phyloP scores from a whole-genome alignment of 2,797 vertebrate genomes.

The Chaetodon trifasciatus region DNA sequence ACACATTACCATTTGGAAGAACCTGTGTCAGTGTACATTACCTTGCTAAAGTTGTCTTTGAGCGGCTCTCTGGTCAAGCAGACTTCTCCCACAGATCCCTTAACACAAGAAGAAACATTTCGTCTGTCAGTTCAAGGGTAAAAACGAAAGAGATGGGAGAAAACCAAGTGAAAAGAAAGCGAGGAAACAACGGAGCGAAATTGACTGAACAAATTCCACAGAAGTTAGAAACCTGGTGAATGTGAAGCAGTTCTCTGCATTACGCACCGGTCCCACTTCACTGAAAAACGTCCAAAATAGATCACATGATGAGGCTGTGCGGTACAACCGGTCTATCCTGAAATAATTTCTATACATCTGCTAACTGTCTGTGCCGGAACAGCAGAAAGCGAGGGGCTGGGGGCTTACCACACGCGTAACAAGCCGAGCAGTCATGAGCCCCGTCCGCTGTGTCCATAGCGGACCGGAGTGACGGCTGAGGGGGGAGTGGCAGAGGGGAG shows the following conservation, averaged over 20 bases:
- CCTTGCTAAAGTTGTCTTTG: conserved; percentile 67
- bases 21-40: conserved; percentile 21
- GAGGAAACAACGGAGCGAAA: neutral
- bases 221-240: neutral
- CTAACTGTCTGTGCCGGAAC: too few species aligned
- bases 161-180: neutral
- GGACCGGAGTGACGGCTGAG: neutral
- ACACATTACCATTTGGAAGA: neutral
- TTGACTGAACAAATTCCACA: neutral
- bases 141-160: neutral
- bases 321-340: neutral
- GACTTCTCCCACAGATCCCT: conserved; percentile 37
- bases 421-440: neutral
- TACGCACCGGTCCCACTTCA: neutral
- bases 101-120: neutral
- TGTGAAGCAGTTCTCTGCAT: neutral
- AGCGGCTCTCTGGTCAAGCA: conserved; percentile 61
- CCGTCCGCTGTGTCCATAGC: neutral
- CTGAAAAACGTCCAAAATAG: neutral
- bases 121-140: neutral
- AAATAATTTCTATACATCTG: too few species aligned
- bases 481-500: conserved; percentile 4
- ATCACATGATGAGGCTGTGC: neutral
- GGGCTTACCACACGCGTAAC: conserved; percentile 17
- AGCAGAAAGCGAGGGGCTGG: neutral